A percentile compares a stretch with the other conserved stretches of the same genome.
Evolutionary conservation across 2,113 vertebrate species (phyloP).

Genomic region (Pampusana beccarii): DNA sequence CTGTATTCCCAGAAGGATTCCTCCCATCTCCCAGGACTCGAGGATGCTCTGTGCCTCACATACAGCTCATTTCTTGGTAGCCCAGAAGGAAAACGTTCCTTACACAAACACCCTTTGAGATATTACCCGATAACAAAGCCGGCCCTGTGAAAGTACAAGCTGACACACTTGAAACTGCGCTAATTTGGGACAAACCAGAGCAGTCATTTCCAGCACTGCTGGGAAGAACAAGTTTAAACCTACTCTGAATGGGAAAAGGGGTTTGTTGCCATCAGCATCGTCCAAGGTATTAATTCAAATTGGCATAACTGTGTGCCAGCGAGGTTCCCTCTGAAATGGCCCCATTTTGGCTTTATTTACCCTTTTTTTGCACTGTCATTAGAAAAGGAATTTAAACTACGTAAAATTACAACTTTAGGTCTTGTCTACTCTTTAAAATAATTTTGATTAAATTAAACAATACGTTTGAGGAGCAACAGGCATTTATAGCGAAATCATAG

Average conservation of each 20-base stretch:
- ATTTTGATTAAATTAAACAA: not conserved
- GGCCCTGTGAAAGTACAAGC: not conserved
- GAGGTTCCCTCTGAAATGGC: rapidly evolving
- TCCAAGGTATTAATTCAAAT: rapidly evolving
- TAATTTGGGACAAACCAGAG: not conserved
- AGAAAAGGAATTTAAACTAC: not conserved
- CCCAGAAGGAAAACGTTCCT: not conserved
- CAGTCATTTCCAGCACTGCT: not conserved
- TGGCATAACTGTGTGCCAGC: not conserved
- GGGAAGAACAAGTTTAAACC: not conserved
- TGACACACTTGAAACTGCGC: not conserved
- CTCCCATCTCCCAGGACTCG: not conserved
- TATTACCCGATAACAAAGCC: not conserved
- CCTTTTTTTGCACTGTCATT: not conserved
- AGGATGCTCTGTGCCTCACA: not conserved
- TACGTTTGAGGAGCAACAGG: not conserved
- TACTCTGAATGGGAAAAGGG: not conserved
- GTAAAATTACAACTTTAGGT: not conserved
- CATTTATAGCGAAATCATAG: not conserved
- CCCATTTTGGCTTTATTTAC: not conserved
- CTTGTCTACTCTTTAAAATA: not conserved
- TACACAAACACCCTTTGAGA: not conserved
- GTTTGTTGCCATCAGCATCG: not conserved
- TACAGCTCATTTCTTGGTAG: not conserved
- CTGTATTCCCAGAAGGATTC: not conserved